Conservation (phyloP, 2,797 vertebrate species). For the Chiloscyllium punctatum region DNA sequence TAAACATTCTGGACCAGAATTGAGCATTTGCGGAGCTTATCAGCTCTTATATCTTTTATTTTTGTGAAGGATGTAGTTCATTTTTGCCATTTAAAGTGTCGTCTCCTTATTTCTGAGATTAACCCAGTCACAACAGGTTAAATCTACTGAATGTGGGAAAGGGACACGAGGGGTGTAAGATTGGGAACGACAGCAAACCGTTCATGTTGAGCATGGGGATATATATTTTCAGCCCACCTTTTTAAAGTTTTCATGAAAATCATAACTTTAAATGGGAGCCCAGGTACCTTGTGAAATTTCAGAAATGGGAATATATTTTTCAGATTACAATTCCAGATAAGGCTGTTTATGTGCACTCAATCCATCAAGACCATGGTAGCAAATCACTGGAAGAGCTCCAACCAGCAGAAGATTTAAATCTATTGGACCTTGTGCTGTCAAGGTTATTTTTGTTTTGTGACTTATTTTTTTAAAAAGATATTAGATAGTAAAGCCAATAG, state of each 20-base stretch:
- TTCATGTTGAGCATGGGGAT: neutral
- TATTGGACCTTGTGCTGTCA: neutral
- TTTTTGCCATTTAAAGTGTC: neutral
- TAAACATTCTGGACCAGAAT: neutral
- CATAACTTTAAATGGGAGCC: neutral
- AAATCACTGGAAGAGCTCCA: neutral
- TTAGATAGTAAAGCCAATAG: neutral
- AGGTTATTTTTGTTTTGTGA: constrained; percentile 6
- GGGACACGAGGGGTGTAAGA: too few species aligned
- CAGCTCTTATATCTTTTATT: neutral
- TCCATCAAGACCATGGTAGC: neutral
- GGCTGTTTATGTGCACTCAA: neutral
- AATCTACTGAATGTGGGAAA: neutral
- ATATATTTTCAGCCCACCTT: neutral
- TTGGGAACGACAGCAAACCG: too few species aligned
- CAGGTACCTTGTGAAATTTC: neutral
- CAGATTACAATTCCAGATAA: neutral
- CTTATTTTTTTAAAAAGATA: too few species aligned
- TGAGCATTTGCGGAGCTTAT: neutral
- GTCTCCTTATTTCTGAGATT: neutral
- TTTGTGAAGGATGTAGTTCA: neutral
- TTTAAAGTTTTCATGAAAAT: neutral
- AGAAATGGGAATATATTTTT: neutral
- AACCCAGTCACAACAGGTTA: neutral
- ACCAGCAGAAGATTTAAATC: neutral